Evolutionary conservation across 1,140 invertebrate species (phyloP), one percentile per base, ranked within the genome.

Genomic region (Acromyrmex echinatior): DNA sequence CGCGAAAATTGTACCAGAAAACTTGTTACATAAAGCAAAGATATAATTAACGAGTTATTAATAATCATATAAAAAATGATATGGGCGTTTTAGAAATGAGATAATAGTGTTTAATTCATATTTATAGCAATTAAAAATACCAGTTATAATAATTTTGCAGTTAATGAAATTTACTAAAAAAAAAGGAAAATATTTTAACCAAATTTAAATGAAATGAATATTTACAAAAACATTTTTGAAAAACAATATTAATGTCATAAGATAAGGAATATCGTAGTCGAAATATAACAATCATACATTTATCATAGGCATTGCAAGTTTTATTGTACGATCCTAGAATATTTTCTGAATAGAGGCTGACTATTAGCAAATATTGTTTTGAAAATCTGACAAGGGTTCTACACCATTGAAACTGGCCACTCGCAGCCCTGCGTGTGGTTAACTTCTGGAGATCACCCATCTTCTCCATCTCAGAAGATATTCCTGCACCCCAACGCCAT

Each of bases 401-500:
- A 76, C 73, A 60, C 73, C 73, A 60, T 81, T 76, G 51, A 88
- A 88, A 90, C 88, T 90, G 91, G 89, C 82, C 84, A 62, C 82
- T 86, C 87, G 86, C 74, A 86, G 89, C 86, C 92, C 92, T 80
- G 90, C 65, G 91, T 88, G 90, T 79, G 91, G 91, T 93, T 91
- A 93, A 92, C 93, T 92, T 93, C 79, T 91, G 87, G 82, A 90
- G 87, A 56, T 65, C 70, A 18, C 70, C 65, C 62, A 66, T 77
- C 87, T 74, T 31, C 87, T 66, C 45, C 70, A 68, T 87, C 53
- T 74, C 58, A 28, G 77, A 73, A 68, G 81, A 90, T 84, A 93
- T 94, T 94, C 93, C 93, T 88, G 76, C 88, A 91, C 81, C 77
- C 90, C 65, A 86, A 88, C 88, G 90, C 91, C 87, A 91, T 86